Evolutionary conservation across 2,113 vertebrate species (phyloP).

Genomic region (Podocnemis expansa): DNA sequence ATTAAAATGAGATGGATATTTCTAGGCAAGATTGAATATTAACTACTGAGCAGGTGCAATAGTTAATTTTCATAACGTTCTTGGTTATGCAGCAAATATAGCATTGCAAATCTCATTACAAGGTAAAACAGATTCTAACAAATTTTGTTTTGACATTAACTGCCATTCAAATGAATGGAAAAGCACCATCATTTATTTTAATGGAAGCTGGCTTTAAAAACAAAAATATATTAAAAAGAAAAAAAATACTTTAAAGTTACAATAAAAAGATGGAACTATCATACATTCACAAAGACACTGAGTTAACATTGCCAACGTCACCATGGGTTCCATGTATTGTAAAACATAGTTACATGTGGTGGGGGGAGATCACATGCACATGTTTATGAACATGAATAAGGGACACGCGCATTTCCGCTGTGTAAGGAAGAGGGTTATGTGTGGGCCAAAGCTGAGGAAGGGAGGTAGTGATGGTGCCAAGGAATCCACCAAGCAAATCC

Average conservation of each 20-base stretch:
- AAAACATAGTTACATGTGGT: not conserved
- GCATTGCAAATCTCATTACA: conserved; percentile 60
- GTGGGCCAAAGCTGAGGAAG: not conserved
- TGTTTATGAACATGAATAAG: accelerated
- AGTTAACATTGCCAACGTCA: not conserved
- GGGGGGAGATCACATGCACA: too few relatives aligned
- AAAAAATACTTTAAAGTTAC: conserved; percentile 16
- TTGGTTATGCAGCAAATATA: conserved; percentile 58
- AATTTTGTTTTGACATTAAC: conserved; percentile 69
- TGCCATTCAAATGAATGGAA: conserved; percentile 63
- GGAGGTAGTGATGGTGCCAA: not conserved
- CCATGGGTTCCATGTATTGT: not conserved
- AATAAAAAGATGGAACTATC: not conserved
- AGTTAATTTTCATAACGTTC: conserved; percentile 68
- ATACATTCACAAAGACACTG: not conserved
- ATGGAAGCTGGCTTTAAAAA: conserved; percentile 43
- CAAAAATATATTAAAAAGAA: conserved; percentile 3
- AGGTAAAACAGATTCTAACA: conserved; percentile 56
- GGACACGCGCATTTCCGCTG: accelerated
- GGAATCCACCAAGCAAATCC: not conserved
- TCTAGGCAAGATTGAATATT: conserved; percentile 44
- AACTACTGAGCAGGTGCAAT: conserved; percentile 60
- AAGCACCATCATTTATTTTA: conserved; percentile 51
- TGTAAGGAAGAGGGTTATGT: not conserved
- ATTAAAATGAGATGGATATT: conserved; percentile 15